A percentile compares a stretch with the other conserved stretches of the same genome.
Conservation (phyloP, 2,888 invertebrate genomes). For the Rhingia campestris region DNA sequence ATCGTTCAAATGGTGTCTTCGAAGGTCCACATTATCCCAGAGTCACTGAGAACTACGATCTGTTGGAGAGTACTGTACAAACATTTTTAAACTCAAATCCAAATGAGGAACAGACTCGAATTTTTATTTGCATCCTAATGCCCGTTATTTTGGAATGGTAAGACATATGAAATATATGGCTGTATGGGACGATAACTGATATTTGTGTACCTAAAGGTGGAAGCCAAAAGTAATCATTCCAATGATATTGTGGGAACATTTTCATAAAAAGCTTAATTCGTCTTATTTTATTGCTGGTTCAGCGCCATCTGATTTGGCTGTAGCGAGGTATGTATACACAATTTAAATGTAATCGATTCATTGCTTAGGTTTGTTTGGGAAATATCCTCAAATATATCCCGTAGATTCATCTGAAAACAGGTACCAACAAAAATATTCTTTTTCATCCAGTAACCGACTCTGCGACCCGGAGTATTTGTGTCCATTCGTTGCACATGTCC, state of each 20-base stretch:
- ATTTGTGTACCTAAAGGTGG: slow-evolving; percentile 79
- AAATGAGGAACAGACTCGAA: slow-evolving; percentile 83
- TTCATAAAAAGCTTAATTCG: slow-evolving; percentile 84
- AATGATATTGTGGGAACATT: slow-evolving; percentile 85
- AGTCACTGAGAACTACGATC: slow-evolving; percentile 81
- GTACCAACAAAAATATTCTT: no score
- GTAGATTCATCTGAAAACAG: no score
- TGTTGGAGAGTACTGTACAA: slow-evolving; percentile 83
- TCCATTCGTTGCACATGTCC: no score
- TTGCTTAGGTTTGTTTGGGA: no score
- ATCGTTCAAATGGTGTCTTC: slow-evolving; percentile 80
- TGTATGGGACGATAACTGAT: neutral
- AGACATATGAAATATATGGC: neutral
- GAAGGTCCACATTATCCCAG: slow-evolving; percentile 75
- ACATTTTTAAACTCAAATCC: slow-evolving; percentile 82
- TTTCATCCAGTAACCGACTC: no score
- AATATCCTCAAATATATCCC: no score
- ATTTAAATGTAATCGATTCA: neutral
- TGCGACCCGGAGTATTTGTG: no score
- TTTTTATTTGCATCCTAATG: slow-evolving; percentile 82
- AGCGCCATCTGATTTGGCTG: slow-evolving; percentile 83
- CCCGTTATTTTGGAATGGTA: slow-evolving; percentile 82
- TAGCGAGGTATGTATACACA: slow-evolving; percentile 77
- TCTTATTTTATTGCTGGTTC: slow-evolving; percentile 83
- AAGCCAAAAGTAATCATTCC: slow-evolving; percentile 83